A percentile compares a stretch with the other conserved stretches of the same genome.
phyloP scores from a whole-genome alignment of 2,888 invertebrate genomes.

The Campoplex nolae region DNA sequence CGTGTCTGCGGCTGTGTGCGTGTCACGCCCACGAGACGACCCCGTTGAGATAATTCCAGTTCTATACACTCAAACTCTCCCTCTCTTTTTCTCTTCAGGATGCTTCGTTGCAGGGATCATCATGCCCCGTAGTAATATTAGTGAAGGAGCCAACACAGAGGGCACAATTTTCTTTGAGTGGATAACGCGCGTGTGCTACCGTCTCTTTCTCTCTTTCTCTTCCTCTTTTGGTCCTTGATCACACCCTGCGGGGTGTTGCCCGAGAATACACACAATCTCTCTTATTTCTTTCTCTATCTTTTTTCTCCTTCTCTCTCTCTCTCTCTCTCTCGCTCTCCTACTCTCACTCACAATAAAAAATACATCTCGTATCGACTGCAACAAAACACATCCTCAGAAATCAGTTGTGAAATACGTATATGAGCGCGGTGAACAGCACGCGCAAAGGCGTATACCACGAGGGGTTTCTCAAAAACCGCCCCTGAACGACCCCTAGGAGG shows the following conservation, averaged over 20 bases:
- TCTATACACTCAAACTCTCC: constrained; percentile 48
- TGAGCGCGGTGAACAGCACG: constrained; percentile 76
- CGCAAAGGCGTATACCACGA: constrained; percentile 77
- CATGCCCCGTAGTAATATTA: constrained; percentile 56
- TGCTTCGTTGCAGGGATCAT: constrained; percentile 41
- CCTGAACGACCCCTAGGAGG: constrained; percentile 84
- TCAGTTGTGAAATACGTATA: constrained; percentile 46
- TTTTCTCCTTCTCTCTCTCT: background rate
- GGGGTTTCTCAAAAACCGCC: constrained; percentile 78
- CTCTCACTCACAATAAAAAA: background rate
- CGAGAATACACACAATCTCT: constrained; percentile 29
- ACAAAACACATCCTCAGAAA: constrained; percentile 33
- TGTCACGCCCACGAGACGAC: constrained; percentile 77
- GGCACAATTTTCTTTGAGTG: constrained; percentile 74
- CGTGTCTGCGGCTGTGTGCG: constrained; percentile 37
- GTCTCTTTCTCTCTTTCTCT: constrained; percentile 37
- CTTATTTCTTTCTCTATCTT: background rate
- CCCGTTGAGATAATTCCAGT: constrained; percentile 79
- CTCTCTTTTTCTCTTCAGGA: background rate
- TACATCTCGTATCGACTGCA: constrained; percentile 9
- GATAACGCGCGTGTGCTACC: constrained; percentile 72
- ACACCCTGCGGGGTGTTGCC: constrained; percentile 69
- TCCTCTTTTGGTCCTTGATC: constrained; percentile 14
- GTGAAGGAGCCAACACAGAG: constrained; percentile 60
- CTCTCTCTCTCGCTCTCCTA: background rate